These are phyloP conservation scores for Scelioninae gen. 1 DNA, from an alignment of 2,888 invertebrate genomes.

Conservation along the genomic window DNA sequence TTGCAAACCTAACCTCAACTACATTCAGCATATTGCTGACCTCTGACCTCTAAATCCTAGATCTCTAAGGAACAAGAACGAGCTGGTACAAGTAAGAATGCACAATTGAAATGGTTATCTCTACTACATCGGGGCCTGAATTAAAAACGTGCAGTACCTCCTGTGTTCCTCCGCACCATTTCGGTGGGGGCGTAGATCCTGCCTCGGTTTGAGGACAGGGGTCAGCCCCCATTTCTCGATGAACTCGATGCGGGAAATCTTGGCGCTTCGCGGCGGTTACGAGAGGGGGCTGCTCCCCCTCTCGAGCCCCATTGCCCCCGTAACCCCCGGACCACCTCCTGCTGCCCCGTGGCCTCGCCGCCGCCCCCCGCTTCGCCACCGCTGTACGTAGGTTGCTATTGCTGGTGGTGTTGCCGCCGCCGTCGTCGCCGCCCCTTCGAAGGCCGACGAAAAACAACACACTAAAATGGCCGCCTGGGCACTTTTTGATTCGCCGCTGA, in stretches of 20 bases:
- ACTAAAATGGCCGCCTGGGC: constrained; percentile 82
- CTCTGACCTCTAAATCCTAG: no score
- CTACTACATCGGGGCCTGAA: not conserved
- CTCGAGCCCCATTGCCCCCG: constrained; percentile 87
- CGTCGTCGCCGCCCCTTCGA: constrained; percentile 66
- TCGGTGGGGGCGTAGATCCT: constrained; percentile 92
- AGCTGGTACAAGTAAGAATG: no score
- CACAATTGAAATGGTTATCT: no score
- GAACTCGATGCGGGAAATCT: constrained; percentile 99
- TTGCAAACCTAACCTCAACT: constrained; percentile 32
- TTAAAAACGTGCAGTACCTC: constrained; percentile 85
- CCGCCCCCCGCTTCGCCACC: constrained; percentile 70
- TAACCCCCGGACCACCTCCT: constrained; percentile 79
- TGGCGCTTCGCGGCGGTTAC: constrained; percentile 88
- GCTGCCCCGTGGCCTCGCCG: constrained; percentile 70
- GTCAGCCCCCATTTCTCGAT: constrained; percentile 99
- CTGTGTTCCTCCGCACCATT: constrained; percentile 88
- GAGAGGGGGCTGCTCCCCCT: constrained; percentile 88
- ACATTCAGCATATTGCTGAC: not conserved
- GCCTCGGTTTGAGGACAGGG: constrained; percentile 98
- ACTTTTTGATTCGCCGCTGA: constrained; percentile 61
- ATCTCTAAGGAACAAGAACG: no score
- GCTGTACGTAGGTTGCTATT: constrained; percentile 61
- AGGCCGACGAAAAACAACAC: constrained; percentile 75
- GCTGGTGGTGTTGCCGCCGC: constrained; percentile 73